phyloP scores from a whole-genome alignment of 2,888 invertebrate species.

The Xylocampa areola region DNA sequence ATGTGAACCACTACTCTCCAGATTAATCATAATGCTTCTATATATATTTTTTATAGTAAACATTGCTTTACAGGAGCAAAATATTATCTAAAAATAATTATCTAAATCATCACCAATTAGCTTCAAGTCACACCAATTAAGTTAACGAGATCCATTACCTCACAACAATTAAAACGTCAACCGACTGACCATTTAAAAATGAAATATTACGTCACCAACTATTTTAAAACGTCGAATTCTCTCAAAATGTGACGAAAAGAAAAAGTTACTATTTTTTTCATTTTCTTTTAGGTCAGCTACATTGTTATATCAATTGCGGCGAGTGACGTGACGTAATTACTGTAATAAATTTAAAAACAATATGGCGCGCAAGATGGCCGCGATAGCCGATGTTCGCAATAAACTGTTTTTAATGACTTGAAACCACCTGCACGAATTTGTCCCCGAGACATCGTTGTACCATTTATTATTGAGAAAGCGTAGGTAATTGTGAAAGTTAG shows the following conservation, averaged over 20 bases:
- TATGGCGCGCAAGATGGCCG: conserved; percentile 78
- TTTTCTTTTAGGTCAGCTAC: conserved; percentile 35
- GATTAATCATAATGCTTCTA: no score
- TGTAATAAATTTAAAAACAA: conserved; percentile 83
- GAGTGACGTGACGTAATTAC: conserved; percentile 77
- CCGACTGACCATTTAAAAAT: conserved; percentile 20
- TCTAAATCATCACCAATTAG: conserved; percentile 16
- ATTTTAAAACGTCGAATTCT: conserved; percentile 2
- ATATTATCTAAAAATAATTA: not conserved
- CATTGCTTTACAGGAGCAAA: no score
- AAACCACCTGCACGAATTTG: conserved; percentile 77
- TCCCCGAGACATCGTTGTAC: conserved; percentile 56
- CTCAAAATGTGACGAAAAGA: conserved; percentile 23
- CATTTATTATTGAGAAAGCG: conserved; percentile 45
- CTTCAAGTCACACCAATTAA: conserved; percentile 15
- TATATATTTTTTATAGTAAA: no score
- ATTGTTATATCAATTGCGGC: conserved; percentile 64
- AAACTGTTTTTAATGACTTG: conserved; percentile 79
- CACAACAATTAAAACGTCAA: conserved; percentile 20
- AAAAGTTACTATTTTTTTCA: conserved; percentile 3
- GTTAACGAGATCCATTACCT: conserved; percentile 15
- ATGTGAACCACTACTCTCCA: no score
- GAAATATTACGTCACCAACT: conserved; percentile 3
- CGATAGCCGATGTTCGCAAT: conserved; percentile 76
- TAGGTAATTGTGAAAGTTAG: conserved; percentile 28